Conservation (phyloP, 2,113 vertebrate genomes). For the Lipophrys pholis region DNA sequence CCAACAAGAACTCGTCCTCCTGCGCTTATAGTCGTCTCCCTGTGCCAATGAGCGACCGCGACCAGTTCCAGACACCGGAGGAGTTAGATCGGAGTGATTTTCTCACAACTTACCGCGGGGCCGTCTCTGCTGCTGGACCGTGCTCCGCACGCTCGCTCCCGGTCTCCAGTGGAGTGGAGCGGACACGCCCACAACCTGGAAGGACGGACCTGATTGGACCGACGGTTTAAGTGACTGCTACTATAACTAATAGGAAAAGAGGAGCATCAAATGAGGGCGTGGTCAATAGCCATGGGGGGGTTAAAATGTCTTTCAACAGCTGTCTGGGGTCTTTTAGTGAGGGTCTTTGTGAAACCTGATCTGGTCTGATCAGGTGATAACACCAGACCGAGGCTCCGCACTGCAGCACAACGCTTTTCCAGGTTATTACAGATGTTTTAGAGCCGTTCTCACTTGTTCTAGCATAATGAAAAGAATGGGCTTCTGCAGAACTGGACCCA, state of each 20-base stretch:
- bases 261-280: neutral
- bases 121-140: neutral
- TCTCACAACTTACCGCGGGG: slow-evolving; percentile 38
- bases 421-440: too few species aligned
- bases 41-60: too few species aligned
- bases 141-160: slow-evolving; percentile 22
- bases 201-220: slow-evolving; percentile 36
- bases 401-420: too few species aligned
- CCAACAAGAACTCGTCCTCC: too few species aligned
- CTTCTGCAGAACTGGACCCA: too few species aligned
- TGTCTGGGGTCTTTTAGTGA: neutral
- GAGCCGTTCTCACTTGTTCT: too few species aligned
- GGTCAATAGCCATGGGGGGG: neutral
- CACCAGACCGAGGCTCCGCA: neutral
- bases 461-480: too few species aligned
- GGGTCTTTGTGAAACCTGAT: too few species aligned
- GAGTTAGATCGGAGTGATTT: too few species aligned
- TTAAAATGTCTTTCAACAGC: slow-evolving; percentile 1
- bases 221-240: neutral
- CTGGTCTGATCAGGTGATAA: neutral
- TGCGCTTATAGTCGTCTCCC: too few species aligned
- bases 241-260: slow-evolving; percentile 14
- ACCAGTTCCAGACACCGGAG: too few species aligned
- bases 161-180: neutral
- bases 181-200: slow-evolving; percentile 42